Base-by-base conservation (phyloP, 2,888 invertebrate genomes). In the Acleris sparsana region DNA sequence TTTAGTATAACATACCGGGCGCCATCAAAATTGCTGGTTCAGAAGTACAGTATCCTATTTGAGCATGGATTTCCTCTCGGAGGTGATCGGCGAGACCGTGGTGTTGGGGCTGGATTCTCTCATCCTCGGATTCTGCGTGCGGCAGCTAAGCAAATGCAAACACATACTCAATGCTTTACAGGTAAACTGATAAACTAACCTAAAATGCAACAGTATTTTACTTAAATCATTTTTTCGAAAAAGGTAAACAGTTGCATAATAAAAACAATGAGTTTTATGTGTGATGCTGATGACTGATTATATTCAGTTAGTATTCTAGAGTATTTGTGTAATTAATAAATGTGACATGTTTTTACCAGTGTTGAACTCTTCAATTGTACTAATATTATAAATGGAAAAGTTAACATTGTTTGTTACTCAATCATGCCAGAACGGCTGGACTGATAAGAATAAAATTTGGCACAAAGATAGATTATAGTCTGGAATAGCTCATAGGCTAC, bases 141-240 rank as follows among this genome's bases (percentile, higher is more conserved):
- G 94, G 78, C 95, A 96, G 84, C 96, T 96, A 86, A 94, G 94
- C 77, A 94, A 95, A 85, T 96, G 95, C 87, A 96, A 95, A 88
- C 94, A 94, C 82, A 95, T 96, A 7, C 93, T 96, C 61, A 93
- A 94, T 70, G 93, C 95, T 70, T 90, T 97, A 65, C 95, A 96
- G 94, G 97, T 96, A 89, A 88, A 76, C 73, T 58, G 94, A 96
- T 96, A 89, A 88, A 76, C 73, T 58, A 22, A 1, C 46, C 46
- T 48, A 5, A 49, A 18, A 46, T 39, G 25, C 20, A 16, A 39
- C 9, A 13, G 20, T 20, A n/a, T 22, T 59, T 59, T 20, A 18
- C 29, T 17, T 13, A 6, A 29, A 29, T 22, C 1, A 9, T 29
- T 5, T 17, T 2, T 25, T 48, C 7, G 9, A 33, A 33, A 9